Evolutionary conservation across 2,888 invertebrate genomes (phyloP), one percentile per base, ranked within the genome.

Genomic region (Lasioglossum leucozonium): DNA sequence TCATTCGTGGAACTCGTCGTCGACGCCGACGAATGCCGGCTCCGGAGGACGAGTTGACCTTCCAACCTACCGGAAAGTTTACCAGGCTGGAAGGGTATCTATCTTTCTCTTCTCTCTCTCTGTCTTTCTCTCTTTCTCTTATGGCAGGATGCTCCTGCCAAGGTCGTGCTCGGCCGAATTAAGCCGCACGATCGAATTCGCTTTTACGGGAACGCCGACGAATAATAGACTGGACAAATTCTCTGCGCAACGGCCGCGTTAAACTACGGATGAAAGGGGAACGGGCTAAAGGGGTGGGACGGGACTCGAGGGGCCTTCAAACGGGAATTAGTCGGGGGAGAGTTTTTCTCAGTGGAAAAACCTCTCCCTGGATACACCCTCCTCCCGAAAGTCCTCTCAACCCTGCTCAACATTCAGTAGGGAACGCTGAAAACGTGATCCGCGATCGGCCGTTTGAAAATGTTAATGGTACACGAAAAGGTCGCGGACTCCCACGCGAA

Each of bases 1-100:
- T 88, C 91, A 87, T 84, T 89, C 88, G 87, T 62, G 90, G 77
- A 74, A 88, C 81, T 89, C 81, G 88, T 77, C 83, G 81, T 55
- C 67, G 67, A 40, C 81, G 79, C n/a, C 74, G 78, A 79, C 88
- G 79, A 87, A 77, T 72, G 77, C 75, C 26, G 79, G 77, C 72
- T 82, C 72, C 55, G 75, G 58, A 74, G 78, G 69, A 65, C 76
- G 84, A 84, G 85, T 88, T 91, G 89, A 90, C 91, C 91, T 91
- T 87, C 65, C 83, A 79, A 83, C 37, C 89, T 87, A 82, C 75
- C 80, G 75, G 67, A 83, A 86, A 89, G 80, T 88, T 87, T 30
- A 58, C n/a, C 69, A 67, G 74, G 75, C 34, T 42, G 71, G 65
- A 84, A 42, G 58, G 78, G 37, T 22, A 37, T 18, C 34, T 71